A percentile compares a stretch with the other conserved stretches of the same genome.
Conservation (phyloP, 2,113 vertebrate species). For the Oryzias woworae region DNA sequence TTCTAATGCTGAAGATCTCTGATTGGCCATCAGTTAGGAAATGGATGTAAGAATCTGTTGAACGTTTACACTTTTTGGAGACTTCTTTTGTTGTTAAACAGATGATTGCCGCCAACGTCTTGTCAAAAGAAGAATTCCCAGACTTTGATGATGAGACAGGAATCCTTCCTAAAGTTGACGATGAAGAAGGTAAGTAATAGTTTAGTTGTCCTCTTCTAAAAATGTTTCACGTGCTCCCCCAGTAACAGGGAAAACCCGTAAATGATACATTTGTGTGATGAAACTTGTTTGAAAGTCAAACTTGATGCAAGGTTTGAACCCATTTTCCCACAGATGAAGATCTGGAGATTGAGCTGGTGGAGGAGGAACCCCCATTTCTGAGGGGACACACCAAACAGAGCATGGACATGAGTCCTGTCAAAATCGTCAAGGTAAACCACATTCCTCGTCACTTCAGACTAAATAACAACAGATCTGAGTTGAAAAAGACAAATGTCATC, state of each 20-base stretch:
- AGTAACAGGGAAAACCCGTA: neutral
- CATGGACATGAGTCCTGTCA: slow-evolving; percentile 99
- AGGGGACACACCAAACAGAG: slow-evolving; percentile 97
- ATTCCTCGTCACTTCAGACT: neutral
- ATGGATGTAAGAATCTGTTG: no score
- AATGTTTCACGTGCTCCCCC: neutral
- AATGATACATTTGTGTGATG: neutral
- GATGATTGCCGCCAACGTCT: slow-evolving; percentile 99
- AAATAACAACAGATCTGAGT: no score
- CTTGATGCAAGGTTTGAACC: neutral
- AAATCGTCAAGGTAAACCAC: slow-evolving; percentile 91
- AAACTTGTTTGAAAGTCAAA: neutral
- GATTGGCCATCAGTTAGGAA: no score
- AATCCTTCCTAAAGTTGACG: slow-evolving; percentile 97
- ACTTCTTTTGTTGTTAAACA: slow-evolving; percentile 43
- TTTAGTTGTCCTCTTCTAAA: neutral
- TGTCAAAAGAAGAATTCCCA: slow-evolving; percentile 98
- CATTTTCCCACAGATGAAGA: slow-evolving; percentile 85
- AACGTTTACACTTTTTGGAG: no score
- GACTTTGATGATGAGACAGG: slow-evolving; percentile 98
- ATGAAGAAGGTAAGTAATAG: slow-evolving; percentile 87
- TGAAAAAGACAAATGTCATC: no score
- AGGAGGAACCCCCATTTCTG: slow-evolving; percentile 96
- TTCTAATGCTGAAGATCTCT: no score
- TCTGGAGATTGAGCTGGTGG: slow-evolving; percentile 96